These are phyloP conservation scores for Tenualosa ilisha DNA, from an alignment of 2,797 vertebrate genomes.

Conservation along the genomic window DNA sequence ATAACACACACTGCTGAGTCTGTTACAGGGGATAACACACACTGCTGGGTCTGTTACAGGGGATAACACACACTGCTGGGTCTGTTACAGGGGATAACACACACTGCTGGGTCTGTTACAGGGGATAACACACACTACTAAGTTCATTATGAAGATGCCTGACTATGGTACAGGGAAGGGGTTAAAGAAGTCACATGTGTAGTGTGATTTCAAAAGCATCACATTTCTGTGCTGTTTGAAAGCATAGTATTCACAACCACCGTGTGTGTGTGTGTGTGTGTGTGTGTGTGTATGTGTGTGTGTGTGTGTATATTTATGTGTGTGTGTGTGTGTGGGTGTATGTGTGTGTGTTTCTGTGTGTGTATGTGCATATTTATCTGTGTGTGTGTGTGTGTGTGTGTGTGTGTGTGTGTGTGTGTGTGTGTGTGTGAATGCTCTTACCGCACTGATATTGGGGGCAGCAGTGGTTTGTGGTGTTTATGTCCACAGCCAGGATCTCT, in stretches of 20 bases:
- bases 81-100: neutral
- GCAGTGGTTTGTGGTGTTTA: conserved; percentile 85
- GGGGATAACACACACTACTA: neutral
- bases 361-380: too few relatives aligned
- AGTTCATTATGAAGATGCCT: neutral
- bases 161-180: neutral
- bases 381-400: too few relatives aligned
- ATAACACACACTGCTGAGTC: too few relatives aligned
- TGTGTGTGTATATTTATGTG: neutral
- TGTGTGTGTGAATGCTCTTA: conserved; percentile 67
- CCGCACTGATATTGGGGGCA: conserved; percentile 93
- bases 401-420: too few relatives aligned
- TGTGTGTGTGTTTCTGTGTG: too few relatives aligned
- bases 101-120: neutral
- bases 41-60: too few relatives aligned
- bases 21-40: too few relatives aligned
- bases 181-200: too few relatives aligned
- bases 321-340: neutral
- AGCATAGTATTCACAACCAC: too few relatives aligned
- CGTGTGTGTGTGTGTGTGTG: too few relatives aligned
- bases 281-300: neutral
- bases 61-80: neutral
- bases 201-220: too few relatives aligned
- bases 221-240: too few relatives aligned
- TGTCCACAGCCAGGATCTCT: conserved; percentile 90